Evolutionary conservation across 2,797 vertebrate species (phyloP), one percentile per base, ranked within the genome.

Genomic region (Capromys pilorides): DNA sequence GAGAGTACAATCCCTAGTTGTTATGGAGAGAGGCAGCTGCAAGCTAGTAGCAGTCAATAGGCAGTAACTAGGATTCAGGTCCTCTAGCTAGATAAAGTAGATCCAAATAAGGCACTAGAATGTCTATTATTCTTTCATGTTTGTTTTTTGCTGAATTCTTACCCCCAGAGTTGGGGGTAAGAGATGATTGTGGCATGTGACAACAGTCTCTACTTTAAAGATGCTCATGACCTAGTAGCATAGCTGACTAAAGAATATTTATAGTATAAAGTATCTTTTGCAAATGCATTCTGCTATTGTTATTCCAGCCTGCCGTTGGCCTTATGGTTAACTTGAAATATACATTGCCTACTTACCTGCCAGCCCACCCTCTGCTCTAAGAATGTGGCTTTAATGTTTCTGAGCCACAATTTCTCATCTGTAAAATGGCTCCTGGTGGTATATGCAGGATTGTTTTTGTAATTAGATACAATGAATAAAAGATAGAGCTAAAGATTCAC

Each of bases 401-500:
- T 91, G 69, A 92, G 64, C 49, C 88, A 49, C 77, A 89, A 11
- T 75, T 93, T 93, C 54, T 91, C 77, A 93, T 86, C 59, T 91
- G 66, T 95, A 90, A 93, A 96, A 86, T 88, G 90, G 64, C 69
- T 89, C 41, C 71, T 88, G 64, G 9, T 94, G 54, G 24, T 88
- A 88, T 86, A 39, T 90, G 41, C 86, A 93, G 59, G 13, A 90
- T 59, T 92, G 31, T 62, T 94, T 21, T 79, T 93, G 33, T 92
- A 33, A 79, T 94, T 90, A 95, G 54, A 95, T 79, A 88, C 59
- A 90, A 82, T 89, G 78, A 90, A 49, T 69, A 91, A 91, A 91
- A 91, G 59, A 75, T 69, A 79, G 33, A 93, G 75, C 7, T 93
- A 78, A 93, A 93, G 75, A 86, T 73, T 89, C 91, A 57, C 45